These are phyloP conservation scores for Camelus bactrianus DNA, from an alignment of 2,113 vertebrate genomes.

Conservation along the genomic window DNA sequence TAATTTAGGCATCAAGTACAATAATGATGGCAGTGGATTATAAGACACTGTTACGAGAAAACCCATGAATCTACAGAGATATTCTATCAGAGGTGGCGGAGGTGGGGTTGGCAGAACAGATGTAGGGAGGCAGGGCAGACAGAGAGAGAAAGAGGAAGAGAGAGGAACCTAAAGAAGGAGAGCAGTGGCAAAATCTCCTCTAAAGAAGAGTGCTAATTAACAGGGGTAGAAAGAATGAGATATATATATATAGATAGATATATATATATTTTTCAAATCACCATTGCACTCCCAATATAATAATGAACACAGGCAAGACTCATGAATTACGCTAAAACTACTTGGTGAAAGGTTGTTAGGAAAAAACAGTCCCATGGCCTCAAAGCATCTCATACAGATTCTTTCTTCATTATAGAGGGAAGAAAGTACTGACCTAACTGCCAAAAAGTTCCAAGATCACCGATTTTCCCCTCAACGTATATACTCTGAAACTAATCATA, in stretches of 20 bases:
- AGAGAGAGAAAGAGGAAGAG: background rate
- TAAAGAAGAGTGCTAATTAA: background rate
- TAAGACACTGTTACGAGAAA: background rate
- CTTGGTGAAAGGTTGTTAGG: background rate
- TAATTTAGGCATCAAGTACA: background rate
- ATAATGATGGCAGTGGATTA: background rate
- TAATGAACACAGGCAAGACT: background rate
- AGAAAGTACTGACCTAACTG: background rate
- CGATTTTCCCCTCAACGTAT: background rate
- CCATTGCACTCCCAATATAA: background rate
- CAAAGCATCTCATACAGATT: background rate
- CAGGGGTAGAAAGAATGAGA: background rate
- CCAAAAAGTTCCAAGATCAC: background rate
- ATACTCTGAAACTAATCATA: background rate
- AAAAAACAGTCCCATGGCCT: background rate
- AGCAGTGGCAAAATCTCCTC: background rate
- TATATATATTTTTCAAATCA: background rate
- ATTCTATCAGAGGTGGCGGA: background rate
- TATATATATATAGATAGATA: background rate
- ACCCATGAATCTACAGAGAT: background rate
- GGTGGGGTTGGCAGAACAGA: too few species aligned
- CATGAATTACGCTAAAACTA: background rate
- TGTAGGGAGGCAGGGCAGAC: background rate
- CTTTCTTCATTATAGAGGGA: background rate
- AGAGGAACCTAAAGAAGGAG: background rate